These are phyloP conservation scores for Acrocephalus scirpaceus DNA, from an alignment of 2,797 vertebrate genomes.

Conservation along the genomic window DNA sequence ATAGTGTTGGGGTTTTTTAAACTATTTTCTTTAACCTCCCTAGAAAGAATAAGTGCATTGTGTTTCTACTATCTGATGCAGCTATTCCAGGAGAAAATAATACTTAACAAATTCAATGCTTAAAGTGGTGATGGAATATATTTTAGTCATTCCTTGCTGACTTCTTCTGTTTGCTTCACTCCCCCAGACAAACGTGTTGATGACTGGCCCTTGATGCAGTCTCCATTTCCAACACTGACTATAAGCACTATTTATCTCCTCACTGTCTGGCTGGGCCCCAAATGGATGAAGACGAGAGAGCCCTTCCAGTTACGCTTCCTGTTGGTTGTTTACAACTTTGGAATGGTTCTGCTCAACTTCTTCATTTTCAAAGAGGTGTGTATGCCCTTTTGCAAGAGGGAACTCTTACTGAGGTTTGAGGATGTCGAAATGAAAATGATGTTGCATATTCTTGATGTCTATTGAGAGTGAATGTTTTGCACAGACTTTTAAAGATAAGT, in stretches of 20 bases:
- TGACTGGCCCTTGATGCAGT: conserved; percentile 97
- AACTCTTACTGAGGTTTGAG: not conserved
- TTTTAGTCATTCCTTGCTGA: not conserved
- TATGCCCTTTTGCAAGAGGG: not conserved
- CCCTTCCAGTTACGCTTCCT: conserved; percentile 93
- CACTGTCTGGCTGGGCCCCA: conserved; percentile 96
- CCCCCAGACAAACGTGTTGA: conserved; percentile 93
- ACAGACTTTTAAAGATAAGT: not conserved
- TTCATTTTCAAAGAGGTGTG: conserved; percentile 98
- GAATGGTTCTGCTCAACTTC: conserved; percentile 98
- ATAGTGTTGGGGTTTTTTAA: accelerated
- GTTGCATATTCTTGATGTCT: not conserved
- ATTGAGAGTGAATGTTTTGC: not conserved
- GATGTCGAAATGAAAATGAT: not conserved
- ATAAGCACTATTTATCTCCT: conserved; percentile 96
- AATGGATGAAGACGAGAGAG: conserved; percentile 95
- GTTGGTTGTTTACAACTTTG: conserved; percentile 96
- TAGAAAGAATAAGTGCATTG: not conserved
- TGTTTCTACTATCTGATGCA: not conserved
- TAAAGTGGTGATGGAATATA: not conserved
- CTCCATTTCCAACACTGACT: conserved; percentile 91
- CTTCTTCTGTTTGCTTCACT: conserved; percentile 37
- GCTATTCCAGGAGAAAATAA: not conserved
- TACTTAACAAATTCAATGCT: not conserved
- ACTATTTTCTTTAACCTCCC: not conserved